Base-by-base conservation (phyloP, 2,888 invertebrate species). In the Arrhopalites spinosus region DNA sequence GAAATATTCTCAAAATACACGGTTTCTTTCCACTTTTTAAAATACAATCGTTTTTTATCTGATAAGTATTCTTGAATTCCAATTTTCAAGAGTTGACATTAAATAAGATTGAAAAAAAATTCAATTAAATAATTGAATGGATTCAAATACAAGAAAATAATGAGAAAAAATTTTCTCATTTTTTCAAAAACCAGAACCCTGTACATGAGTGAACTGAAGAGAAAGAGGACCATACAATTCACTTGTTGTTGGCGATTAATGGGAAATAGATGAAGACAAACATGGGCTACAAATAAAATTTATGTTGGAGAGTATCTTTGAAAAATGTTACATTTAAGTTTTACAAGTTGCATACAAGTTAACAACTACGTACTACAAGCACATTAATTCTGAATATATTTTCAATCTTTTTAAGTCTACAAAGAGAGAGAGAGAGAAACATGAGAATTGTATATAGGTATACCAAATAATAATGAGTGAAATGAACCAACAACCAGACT, bases 401-500 rank as follows among this genome's bases (percentile, higher is more conserved):
- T 25, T 59, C 5, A 23, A 27, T 25, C 25, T 25, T 25, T 23
- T 13, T 13, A 59, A 15, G 25, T 25, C 59, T 20, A 59, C 23
- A 59, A 27, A 27, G 50, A 3, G 15, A 15, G 3, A 3, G 15
- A 50, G n/a, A 15, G 3, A 50, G 3, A 50, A 15, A 50, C 50
- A 50, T 50, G n/a, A 5, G 15, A 3, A 50, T 17, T 36, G 2
- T n/a, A 50, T 50, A 50, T n/a, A 8, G 15, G 50, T 50, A 50
- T 17, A 50, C n/a, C 50, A 50, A 50, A 50, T 36, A 36, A 36
- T 36, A 50, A 50, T 50, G 50, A 50, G 25, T 25, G 59, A 68
- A 68, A 43, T 68, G 45, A 68, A 68, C 68, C 47, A 68, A 47
- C 23, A 68, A 68, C 68, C 47, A 68, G 68, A 25, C 45, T 45